Percentiles rank a stretch among this genome's conserved stretches.
Evolutionary conservation across 2,888 invertebrate species (phyloP).

Genomic region (Agrilus cyanescens): DNA sequence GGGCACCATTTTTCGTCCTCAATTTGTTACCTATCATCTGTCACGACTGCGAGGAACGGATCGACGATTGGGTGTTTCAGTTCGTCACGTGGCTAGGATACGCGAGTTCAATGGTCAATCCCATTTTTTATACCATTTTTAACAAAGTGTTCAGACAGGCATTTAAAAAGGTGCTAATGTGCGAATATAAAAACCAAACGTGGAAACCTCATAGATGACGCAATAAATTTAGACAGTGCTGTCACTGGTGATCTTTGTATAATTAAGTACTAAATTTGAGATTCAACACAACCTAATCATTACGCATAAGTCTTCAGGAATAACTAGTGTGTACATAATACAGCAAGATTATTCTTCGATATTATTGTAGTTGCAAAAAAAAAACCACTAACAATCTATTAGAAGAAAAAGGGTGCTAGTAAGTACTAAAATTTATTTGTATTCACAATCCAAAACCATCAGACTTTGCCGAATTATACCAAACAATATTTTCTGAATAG

Average conservation of each 20-base stretch:
- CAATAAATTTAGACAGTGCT: slow-evolving; percentile 13
- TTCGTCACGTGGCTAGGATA: slow-evolving; percentile 89
- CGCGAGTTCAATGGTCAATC: slow-evolving; percentile 89
- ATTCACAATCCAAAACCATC: too few species aligned
- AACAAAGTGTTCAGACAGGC: slow-evolving; percentile 88
- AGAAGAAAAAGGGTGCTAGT: not conserved
- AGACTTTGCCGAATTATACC: too few species aligned
- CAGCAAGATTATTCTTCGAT: too few species aligned
- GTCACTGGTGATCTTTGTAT: too few species aligned
- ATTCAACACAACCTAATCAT: too few species aligned
- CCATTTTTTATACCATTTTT: slow-evolving; percentile 91
- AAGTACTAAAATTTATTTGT: too few species aligned
- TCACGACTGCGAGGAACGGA: slow-evolving; percentile 61
- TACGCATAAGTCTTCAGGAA: too few species aligned
- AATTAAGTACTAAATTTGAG: not conserved
- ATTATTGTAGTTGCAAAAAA: too few species aligned
- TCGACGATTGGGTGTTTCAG: slow-evolving; percentile 71
- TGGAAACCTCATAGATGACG: slow-evolving; percentile 46
- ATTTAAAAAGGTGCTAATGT: slow-evolving; percentile 74
- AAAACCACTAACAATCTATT: not conserved
- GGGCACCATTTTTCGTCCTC: slow-evolving; percentile 92
- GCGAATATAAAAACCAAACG: slow-evolving; percentile 53
- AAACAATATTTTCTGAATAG: too few species aligned
- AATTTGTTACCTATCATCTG: slow-evolving; percentile 80
- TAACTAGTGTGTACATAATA: too few species aligned